A percentile compares a stretch with the other conserved stretches of the same genome.
phyloP scores from a whole-genome alignment of 2,797 vertebrate genomes.

The Smutsia temminckii region DNA sequence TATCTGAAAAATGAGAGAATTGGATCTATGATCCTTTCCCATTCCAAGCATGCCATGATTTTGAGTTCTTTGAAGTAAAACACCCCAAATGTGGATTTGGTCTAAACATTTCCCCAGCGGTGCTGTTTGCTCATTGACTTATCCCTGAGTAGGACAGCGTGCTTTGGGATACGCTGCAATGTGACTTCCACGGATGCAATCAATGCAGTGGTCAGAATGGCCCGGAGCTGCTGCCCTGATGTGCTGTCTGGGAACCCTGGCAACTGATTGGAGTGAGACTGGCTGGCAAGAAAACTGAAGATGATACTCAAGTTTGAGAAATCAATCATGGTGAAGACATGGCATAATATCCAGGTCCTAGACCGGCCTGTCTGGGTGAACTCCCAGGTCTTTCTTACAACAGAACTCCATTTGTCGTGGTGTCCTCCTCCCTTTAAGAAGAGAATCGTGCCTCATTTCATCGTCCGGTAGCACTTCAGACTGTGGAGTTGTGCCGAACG shows the following conservation, averaged over 20 bases:
- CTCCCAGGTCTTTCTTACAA: background rate
- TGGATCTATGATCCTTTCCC: background rate
- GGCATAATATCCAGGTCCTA: background rate
- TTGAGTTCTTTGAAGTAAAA: background rate
- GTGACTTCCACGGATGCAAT: background rate
- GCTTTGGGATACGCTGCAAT: background rate
- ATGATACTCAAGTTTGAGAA: background rate
- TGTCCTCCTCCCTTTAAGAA: background rate
- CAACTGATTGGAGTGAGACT: background rate
- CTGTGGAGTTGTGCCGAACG: background rate
- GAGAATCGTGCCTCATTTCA: background rate
- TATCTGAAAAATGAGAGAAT: background rate
- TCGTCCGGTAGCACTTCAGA: background rate
- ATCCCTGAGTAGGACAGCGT: background rate
- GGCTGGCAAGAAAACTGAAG: background rate
- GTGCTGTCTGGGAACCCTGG: background rate
- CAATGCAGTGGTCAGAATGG: background rate
- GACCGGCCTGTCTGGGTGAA: background rate
- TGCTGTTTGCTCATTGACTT: background rate
- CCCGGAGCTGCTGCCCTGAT: background rate
- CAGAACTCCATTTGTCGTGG: background rate
- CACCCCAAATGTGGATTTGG: background rate
- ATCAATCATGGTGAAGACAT: background rate
- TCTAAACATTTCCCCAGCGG: background rate
- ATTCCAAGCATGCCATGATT: background rate